Conservation (phyloP, 1,140 invertebrate genomes). For the Zaprionus nigranus region DNA sequence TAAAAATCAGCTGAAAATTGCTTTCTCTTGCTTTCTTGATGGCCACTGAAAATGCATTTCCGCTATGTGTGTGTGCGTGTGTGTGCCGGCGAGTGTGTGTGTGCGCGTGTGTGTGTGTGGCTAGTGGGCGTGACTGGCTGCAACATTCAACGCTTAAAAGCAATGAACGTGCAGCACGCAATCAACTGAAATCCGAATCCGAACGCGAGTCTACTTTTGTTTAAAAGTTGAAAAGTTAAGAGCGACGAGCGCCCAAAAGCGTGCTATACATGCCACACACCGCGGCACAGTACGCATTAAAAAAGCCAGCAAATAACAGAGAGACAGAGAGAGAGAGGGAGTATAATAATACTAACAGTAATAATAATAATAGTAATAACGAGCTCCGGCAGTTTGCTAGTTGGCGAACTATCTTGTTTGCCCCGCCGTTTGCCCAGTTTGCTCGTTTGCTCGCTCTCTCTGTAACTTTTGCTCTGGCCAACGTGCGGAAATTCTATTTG, state of each 20-base stretch:
- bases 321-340: slow-evolving; percentile 7
- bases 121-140: slow-evolving; percentile 59
- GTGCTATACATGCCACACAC: slow-evolving; percentile 9
- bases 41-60: slow-evolving; percentile 79
- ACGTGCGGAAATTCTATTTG: slow-evolving; percentile 59
- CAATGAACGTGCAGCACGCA: slow-evolving; percentile 72
- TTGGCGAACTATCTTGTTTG: slow-evolving; percentile 71
- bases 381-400: slow-evolving; percentile 57
- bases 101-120: slow-evolving; percentile 20
- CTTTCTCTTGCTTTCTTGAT: slow-evolving; percentile 80
- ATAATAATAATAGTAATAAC: slow-evolving; percentile 71
- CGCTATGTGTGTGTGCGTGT: slow-evolving; percentile 41
- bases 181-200: slow-evolving; percentile 63
- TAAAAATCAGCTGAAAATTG: slow-evolving; percentile 78
- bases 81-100: slow-evolving; percentile 18
- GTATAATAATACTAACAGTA: slow-evolving; percentile 60
- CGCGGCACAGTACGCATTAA: slow-evolving; percentile 52
- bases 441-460: slow-evolving; percentile 45
- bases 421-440: slow-evolving; percentile 6
- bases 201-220: slow-evolving; percentile 71
- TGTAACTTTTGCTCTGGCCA: slow-evolving; percentile 59
- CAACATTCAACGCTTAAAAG: slow-evolving; percentile 72
- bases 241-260: slow-evolving; percentile 19
- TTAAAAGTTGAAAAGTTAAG: slow-evolving; percentile 62
- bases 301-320: slow-evolving; percentile 48